Conservation (phyloP, 2,797 vertebrate genomes). For the Onychomys leucogaster region DNA sequence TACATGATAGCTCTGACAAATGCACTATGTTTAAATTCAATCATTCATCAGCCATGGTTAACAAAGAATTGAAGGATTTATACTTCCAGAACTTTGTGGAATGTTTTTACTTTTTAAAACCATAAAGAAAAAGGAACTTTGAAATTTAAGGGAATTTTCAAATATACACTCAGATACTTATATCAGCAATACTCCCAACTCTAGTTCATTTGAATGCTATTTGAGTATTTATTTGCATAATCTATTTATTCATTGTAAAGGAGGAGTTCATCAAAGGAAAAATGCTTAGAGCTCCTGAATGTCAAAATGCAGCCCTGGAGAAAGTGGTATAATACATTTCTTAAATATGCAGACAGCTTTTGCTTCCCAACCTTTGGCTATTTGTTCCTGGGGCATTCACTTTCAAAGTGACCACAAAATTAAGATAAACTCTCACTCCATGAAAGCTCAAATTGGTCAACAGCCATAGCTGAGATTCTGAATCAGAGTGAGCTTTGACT, state of each 20-base stretch:
- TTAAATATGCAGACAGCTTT: not conserved
- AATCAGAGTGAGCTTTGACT: not conserved
- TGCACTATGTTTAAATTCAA: not conserved
- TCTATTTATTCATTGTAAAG: not conserved
- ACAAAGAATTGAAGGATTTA: not conserved
- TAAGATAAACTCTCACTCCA: not conserved
- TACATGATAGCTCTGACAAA: not conserved
- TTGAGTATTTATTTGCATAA: not conserved
- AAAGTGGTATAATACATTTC: not conserved
- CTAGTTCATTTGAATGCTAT: not conserved
- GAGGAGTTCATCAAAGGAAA: not conserved
- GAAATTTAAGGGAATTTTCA: not conserved
- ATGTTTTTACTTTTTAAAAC: slow-evolving; percentile 2
- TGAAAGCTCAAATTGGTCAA: not conserved
- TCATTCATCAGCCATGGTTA: not conserved
- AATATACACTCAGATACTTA: not conserved
- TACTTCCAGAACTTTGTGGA: not conserved
- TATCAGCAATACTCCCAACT: not conserved
- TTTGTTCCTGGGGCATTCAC: not conserved
- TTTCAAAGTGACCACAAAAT: not conserved
- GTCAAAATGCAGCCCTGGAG: not conserved
- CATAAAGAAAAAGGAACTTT: not conserved
- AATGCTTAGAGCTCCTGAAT: not conserved
- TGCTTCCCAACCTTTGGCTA: not conserved
- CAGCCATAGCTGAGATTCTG: not conserved